Conservation (phyloP, 2,113 vertebrate genomes). For the Lethenteron camtschaticum region DNA sequence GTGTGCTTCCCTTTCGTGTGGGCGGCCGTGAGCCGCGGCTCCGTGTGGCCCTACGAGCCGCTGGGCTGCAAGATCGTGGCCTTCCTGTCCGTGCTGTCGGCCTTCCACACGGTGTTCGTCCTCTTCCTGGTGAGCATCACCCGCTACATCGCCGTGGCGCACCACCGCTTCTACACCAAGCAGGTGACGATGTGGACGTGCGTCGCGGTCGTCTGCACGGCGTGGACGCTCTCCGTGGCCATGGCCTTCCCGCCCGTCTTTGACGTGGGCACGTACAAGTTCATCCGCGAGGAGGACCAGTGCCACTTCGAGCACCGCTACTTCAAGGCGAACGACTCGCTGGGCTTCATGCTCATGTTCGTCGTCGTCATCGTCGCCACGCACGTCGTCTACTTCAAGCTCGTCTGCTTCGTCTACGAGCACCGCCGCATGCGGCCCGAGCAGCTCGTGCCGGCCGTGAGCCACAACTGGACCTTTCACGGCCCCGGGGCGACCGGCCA, state of each 20-base stretch:
- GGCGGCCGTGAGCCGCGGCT: conserved; percentile 62
- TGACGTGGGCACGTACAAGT: conserved; percentile 74
- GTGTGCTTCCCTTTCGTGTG: conserved; percentile 75
- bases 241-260: conserved; percentile 81
- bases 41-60: conserved; percentile 62
- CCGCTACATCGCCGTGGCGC: conserved; percentile 74
- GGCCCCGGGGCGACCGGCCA: conserved; percentile 74
- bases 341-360: conserved; percentile 86
- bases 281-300: conserved; percentile 70
- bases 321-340: conserved; percentile 76
- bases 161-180: conserved; percentile 78
- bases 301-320: conserved; percentile 85
- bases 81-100: conserved; percentile 75
- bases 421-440: conserved; percentile 85
- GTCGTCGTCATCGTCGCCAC: conserved; percentile 67
- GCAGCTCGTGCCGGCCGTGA: conserved; percentile 74
- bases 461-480: conserved; percentile 88
- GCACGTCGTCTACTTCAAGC: conserved; percentile 70
- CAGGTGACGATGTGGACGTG: conserved; percentile 86
- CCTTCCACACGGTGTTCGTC: conserved; percentile 82
- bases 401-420: conserved; percentile 66
- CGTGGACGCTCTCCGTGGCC: conserved; percentile 70
- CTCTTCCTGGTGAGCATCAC: conserved; percentile 77
- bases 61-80: conserved; percentile 78
- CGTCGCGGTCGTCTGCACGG: conserved; percentile 68